Evolutionary conservation across 1,140 invertebrate genomes (phyloP).

Genomic region (Elymnias hypermnestra): DNA sequence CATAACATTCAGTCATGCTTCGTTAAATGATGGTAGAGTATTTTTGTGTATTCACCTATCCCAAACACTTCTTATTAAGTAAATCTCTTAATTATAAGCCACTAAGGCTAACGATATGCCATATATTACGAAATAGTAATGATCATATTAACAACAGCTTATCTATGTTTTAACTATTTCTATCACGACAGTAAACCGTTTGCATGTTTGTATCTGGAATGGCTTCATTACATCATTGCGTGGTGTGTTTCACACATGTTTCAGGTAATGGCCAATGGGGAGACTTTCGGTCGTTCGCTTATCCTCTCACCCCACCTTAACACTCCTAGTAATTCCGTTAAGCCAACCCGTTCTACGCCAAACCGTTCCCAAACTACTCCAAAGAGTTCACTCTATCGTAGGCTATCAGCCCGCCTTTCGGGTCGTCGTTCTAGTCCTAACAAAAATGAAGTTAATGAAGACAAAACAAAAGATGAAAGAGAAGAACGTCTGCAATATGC

Average conservation of each 20-base stretch:
- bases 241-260: slow-evolving; percentile 76
- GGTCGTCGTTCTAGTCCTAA: slow-evolving; percentile 50
- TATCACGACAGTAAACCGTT: slow-evolving; percentile 50
- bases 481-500: slow-evolving; percentile 50
- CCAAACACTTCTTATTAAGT: background rate
- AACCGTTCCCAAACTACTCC: slow-evolving; percentile 64
- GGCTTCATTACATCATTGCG: slow-evolving; percentile 76
- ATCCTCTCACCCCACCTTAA: slow-evolving; percentile 64
- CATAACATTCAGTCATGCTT: slow-evolving; percentile 13
- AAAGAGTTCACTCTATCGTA: slow-evolving; percentile 67
- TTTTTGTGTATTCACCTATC: slow-evolving; percentile 1
- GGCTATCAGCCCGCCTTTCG: slow-evolving; percentile 61
- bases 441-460: slow-evolving; percentile 31
- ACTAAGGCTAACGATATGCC: background rate
- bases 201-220: slow-evolving; percentile 71
- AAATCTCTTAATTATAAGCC: background rate
- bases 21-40: slow-evolving; percentile 14
- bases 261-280: slow-evolving; percentile 77
- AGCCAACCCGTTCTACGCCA: slow-evolving; percentile 51
- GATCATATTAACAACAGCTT: slow-evolving; percentile 32
- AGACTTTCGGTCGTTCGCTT: slow-evolving; percentile 76
- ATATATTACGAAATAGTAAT: background rate
- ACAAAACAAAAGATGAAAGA: slow-evolving; percentile 35
- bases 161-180: slow-evolving; percentile 54
- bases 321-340: slow-evolving; percentile 45